phyloP scores from a whole-genome alignment of 2,113 vertebrate genomes.

The Oncorhynchus mykiss region DNA sequence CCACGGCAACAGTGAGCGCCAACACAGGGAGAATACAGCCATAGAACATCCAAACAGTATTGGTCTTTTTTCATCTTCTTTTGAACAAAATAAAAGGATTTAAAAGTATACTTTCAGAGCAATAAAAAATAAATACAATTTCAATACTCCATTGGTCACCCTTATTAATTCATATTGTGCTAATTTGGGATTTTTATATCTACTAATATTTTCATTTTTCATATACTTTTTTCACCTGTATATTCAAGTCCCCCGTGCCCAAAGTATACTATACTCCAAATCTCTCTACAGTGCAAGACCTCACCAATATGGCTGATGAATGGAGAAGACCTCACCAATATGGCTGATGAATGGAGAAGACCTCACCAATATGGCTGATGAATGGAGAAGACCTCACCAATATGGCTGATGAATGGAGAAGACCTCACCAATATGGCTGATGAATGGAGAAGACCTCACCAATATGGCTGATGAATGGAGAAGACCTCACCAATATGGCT shows the following conservation, averaged over 20 bases:
- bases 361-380: slow-evolving; percentile 47
- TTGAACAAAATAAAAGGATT: slow-evolving; percentile 60
- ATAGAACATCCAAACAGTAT: slow-evolving; percentile 64
- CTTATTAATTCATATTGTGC: slow-evolving; percentile 69
- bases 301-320: slow-evolving; percentile 37
- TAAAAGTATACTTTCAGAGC: slow-evolving; percentile 47
- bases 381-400: slow-evolving; percentile 41
- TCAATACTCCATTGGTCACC: slow-evolving; percentile 62
- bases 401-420: slow-evolving; percentile 9
- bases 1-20: slow-evolving; percentile 51
- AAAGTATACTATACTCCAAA: slow-evolving; percentile 3
- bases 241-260: slow-evolving; percentile 17
- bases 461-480: not conserved
- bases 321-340: slow-evolving; percentile 40
- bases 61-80: slow-evolving; percentile 63
- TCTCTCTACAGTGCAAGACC: slow-evolving; percentile 56
- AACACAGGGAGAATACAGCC: slow-evolving; percentile 58
- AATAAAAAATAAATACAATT: slow-evolving; percentile 72
- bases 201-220: slow-evolving; percentile 50
- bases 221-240: slow-evolving; percentile 41
- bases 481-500: slow-evolving; percentile 51
- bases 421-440: slow-evolving; percentile 51
- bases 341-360: slow-evolving; percentile 15
- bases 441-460: slow-evolving; percentile 39
- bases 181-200: slow-evolving; percentile 65